phyloP scores from a whole-genome alignment of 2,888 invertebrate genomes.

The Acleris holmiana region DNA sequence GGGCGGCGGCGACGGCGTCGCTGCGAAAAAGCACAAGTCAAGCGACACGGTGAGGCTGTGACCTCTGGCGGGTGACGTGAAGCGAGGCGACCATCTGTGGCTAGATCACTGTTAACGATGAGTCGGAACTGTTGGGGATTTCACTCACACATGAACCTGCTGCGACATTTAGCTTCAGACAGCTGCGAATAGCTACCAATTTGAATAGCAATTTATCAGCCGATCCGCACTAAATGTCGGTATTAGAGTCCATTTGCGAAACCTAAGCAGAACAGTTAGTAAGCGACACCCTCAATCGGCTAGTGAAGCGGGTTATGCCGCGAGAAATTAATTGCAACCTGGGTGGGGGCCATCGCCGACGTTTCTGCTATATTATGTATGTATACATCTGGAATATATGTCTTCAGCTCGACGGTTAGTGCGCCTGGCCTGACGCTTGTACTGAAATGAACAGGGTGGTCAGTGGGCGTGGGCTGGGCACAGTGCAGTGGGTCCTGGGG shows the following conservation, averaged over 20 bases:
- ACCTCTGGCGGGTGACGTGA: constrained; percentile 12
- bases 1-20: constrained; percentile 54
- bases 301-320: constrained; percentile 55
- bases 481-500: constrained; percentile 8
- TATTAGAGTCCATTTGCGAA: constrained; percentile 11
- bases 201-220: constrained; percentile 7
- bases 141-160: constrained; percentile 21
- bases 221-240: constrained; percentile 4
- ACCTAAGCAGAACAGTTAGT: constrained; percentile 56
- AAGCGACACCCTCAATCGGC: constrained; percentile 69
- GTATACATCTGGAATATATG: constrained; percentile 60
- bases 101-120: constrained; percentile 19
- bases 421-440: constrained; percentile 81
- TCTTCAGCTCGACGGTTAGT: constrained; percentile 73
- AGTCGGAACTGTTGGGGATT: constrained; percentile 7
- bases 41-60: constrained; percentile 22
- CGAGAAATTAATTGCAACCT: constrained; percentile 75
- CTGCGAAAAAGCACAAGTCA: constrained; percentile 54
- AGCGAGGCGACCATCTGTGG: constrained; percentile 17
- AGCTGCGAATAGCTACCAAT: constrained; percentile 15
- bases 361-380: constrained; percentile 60
- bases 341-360: constrained; percentile 59
- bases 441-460: constrained; percentile 79
- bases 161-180: constrained; percentile 1
- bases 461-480: constrained; percentile 46